These are phyloP conservation scores for Busseola fusca DNA, from an alignment of 2,888 invertebrate genomes.

Conservation along the genomic window DNA sequence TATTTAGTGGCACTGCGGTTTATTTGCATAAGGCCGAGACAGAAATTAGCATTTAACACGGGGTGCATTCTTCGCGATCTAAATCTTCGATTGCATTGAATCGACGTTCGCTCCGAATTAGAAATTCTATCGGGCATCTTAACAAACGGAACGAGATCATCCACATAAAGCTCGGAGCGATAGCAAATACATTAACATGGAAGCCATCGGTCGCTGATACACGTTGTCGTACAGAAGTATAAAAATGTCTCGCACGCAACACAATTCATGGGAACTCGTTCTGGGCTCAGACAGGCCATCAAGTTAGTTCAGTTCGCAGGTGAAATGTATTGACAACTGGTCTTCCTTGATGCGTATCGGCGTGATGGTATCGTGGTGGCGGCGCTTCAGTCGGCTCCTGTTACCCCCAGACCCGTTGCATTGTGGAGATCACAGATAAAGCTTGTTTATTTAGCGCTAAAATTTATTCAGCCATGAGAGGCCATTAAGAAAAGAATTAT, in stretches of 20 bases:
- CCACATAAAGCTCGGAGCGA: slow-evolving; percentile 68
- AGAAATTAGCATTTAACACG: slow-evolving; percentile 84
- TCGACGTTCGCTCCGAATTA: slow-evolving; percentile 71
- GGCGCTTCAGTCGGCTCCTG: slow-evolving; percentile 87
- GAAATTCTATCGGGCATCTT: slow-evolving; percentile 72
- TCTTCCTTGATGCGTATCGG: slow-evolving; percentile 89
- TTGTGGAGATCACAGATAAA: slow-evolving; percentile 86
- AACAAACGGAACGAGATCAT: slow-evolving; percentile 63
- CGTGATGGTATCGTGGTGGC: slow-evolving; percentile 86
- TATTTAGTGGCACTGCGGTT: slow-evolving; percentile 82
- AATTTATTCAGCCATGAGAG: slow-evolving; percentile 84
- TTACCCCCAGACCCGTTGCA: slow-evolving; percentile 82
- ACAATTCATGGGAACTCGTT: slow-evolving; percentile 87
- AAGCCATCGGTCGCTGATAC: slow-evolving; percentile 71
- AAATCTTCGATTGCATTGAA: slow-evolving; percentile 71
- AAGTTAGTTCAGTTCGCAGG: slow-evolving; percentile 81
- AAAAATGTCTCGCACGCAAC: slow-evolving; percentile 83
- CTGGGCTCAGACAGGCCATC: slow-evolving; percentile 81
- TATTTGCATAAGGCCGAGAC: slow-evolving; percentile 82
- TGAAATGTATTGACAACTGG: slow-evolving; percentile 89
- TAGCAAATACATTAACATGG: slow-evolving; percentile 80
- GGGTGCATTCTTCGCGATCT: slow-evolving; percentile 68
- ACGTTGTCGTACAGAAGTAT: slow-evolving; percentile 81
- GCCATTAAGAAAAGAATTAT: slow-evolving; percentile 85
- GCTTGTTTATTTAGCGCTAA: slow-evolving; percentile 87